phyloP scores from a whole-genome alignment of 2,797 vertebrate species.

The Squalus acanthias region DNA sequence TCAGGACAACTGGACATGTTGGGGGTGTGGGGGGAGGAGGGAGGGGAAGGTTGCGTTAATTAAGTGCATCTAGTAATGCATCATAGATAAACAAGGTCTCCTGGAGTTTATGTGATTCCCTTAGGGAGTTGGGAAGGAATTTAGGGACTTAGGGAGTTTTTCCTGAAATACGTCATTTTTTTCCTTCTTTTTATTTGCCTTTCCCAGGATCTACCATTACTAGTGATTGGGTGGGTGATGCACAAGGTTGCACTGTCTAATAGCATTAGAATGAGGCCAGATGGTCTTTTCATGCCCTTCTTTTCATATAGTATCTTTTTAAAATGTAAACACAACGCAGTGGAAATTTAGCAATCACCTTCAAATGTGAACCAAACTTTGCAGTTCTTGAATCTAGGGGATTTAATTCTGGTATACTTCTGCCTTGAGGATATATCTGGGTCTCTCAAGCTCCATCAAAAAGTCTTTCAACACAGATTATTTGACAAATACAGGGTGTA shows the following conservation, averaged over 20 bases:
- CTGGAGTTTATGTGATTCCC: neutral
- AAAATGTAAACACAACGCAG: neutral
- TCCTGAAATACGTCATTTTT: neutral
- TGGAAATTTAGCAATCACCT: neutral
- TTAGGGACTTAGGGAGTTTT: neutral
- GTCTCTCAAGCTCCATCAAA: neutral
- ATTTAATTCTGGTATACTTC: neutral
- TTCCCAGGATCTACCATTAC: neutral
- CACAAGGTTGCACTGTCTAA: neutral
- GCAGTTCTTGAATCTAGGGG: neutral
- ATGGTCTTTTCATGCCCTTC: neutral
- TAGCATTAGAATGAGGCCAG: neutral
- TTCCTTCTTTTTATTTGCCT: neutral
- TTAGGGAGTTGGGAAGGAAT: neutral
- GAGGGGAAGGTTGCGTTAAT: neutral
- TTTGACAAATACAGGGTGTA: neutral
- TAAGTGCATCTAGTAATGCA: neutral
- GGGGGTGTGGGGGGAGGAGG: neutral
- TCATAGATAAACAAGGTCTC: neutral
- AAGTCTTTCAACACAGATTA: no score
- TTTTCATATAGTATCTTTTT: neutral
- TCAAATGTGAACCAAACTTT: neutral
- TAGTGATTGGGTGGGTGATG: neutral
- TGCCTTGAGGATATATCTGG: neutral
- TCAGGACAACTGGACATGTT: neutral